These are phyloP conservation scores for Sciaenops ocellatus DNA, from an alignment of 2,797 vertebrate genomes.

Conservation along the genomic window DNA sequence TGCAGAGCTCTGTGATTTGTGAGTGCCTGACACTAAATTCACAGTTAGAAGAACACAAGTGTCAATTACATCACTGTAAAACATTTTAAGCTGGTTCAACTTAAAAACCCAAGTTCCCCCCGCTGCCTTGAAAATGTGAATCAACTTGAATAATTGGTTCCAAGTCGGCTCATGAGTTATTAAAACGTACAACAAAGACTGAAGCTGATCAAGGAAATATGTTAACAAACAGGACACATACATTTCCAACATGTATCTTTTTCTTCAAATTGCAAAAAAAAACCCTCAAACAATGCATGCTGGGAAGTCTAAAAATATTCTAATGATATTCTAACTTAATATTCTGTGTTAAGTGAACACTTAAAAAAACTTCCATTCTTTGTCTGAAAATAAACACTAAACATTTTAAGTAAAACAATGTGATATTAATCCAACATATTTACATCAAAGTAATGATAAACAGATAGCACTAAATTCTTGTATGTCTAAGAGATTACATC, in stretches of 20 bases:
- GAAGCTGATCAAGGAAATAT: not conserved
- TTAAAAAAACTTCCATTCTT: not conserved
- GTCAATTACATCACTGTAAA: not conserved
- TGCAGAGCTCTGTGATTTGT: slow-evolving; percentile 21
- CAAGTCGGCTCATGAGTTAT: not conserved
- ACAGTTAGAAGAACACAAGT: not conserved
- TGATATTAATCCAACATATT: not conserved
- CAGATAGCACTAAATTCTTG: not conserved
- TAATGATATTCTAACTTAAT: not conserved
- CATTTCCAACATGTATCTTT: not conserved
- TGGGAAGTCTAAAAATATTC: not conserved
- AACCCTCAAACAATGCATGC: not conserved
- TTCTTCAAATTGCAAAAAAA: not conserved
- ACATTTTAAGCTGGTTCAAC: not conserved
- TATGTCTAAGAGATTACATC: not conserved
- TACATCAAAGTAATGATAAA: not conserved
- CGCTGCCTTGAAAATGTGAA: not conserved
- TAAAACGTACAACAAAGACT: not conserved
- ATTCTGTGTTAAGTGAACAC: not conserved
- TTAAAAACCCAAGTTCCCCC: not conserved
- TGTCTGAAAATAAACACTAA: not conserved
- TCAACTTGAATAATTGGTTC: not conserved
- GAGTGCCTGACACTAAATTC: slow-evolving; percentile 16
- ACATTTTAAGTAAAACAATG: not conserved
- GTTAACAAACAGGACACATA: not conserved